Evolutionary conservation across 2,888 invertebrate species (phyloP).

Genomic region (Melieria picta): DNA sequence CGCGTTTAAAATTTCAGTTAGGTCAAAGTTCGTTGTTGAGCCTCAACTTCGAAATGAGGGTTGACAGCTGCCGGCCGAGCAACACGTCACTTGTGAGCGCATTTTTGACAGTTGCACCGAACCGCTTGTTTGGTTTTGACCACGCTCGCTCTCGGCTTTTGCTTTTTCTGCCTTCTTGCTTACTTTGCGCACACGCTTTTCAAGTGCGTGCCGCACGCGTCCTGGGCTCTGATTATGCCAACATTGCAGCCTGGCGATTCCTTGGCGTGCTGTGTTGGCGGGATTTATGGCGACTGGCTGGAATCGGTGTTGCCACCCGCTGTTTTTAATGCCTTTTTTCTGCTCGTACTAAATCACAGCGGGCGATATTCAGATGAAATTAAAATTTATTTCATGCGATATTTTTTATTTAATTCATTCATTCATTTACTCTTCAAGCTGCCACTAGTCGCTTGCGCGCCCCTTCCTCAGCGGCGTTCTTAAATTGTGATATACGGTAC

Average conservation of each 20-base stretch:
- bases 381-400: slow-evolving; percentile 31
- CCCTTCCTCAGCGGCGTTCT: no score
- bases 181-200: background rate
- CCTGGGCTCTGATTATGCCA: background rate
- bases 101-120: background rate
- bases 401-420: background rate
- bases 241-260: background rate
- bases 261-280: background rate
- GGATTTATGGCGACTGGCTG: slow-evolving; percentile 8
- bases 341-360: slow-evolving; percentile 34
- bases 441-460: no score
- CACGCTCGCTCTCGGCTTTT: background rate
- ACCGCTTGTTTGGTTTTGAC: slow-evolving; percentile 7
- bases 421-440: no score
- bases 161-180: background rate
- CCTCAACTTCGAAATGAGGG: no score
- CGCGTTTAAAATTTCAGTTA: no score
- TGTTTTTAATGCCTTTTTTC: slow-evolving; percentile 32
- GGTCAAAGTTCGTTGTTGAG: no score
- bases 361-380: slow-evolving; percentile 40
- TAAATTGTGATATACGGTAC: no score
- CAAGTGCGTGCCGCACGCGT: slow-evolving; percentile 24
- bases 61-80: no score
- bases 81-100: no score
- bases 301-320: slow-evolving; percentile 30